Evolutionary conservation across 2,113 vertebrate species (phyloP), one percentile per base, ranked within the genome.

Genomic region (Xiphophorus couchianus): DNA sequence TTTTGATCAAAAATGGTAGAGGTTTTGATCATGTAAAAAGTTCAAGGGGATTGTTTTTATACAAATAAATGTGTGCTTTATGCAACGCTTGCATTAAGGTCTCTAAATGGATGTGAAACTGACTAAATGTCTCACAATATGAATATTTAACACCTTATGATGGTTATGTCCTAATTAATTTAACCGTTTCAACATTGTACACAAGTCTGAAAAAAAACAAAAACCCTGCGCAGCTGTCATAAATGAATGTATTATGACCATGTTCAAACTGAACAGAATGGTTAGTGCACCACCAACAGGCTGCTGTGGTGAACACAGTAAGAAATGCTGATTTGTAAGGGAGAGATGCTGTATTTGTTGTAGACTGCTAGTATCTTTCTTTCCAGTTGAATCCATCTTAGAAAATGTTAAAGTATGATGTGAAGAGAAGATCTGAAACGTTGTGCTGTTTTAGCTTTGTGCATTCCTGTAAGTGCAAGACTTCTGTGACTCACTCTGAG

Each of bases 221-320:
- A n/a, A 25, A 25, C 0, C 8, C 7, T 58, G 17, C 17, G 17
- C 51, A n/a, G 51, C 25, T 11, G 25, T 58, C 71, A 58, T 28
- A 30, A 39, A 80, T 68, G 76, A 67, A 19, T 8, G 15, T 65
- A 71, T 39, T 13, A 62, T 1, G 51, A n/a, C 22, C 10, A 2
- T 58, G 31, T 44, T 81, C 28, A 30, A 64, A 42, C 9, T 35
- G n/a, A 83, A 83, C 54, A 87, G 86, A 66, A 88, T 86, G 91
- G 80, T 85, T 82, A 89, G 90, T 92, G 92, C 92, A 80, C 94
- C 93, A 92, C 93, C 93, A 93, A 90, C 90, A 93, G 94, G 90
- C 5, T 58, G 69, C 60, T 54, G 9, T 29, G 15, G 69, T 42
- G 30, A 88, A 42, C 66, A 77, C 87, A 88, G 51, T 14, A 76